These are phyloP conservation scores for Penaeus chinensis DNA, from an alignment of 1,140 invertebrate genomes.

Conservation along the genomic window DNA sequence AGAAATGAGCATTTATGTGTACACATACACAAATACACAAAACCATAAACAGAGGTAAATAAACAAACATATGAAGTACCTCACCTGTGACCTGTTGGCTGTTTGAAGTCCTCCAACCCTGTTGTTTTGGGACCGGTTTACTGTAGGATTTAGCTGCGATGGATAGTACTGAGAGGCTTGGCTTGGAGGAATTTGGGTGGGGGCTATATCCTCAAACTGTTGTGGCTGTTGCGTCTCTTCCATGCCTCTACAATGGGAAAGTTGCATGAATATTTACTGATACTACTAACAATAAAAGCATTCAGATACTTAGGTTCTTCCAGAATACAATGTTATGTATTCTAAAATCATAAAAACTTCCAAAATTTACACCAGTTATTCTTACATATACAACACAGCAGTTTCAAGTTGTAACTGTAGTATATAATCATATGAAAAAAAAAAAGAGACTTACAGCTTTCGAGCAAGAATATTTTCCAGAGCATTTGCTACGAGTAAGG, in stretches of 20 bases:
- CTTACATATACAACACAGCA: no score
- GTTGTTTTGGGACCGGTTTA: neutral
- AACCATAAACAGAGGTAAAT: no score
- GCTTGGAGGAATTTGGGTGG: constrained; percentile 9
- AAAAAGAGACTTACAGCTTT: constrained; percentile 25
- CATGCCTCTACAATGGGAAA: neutral
- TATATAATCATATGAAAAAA: neutral
- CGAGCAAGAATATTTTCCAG: constrained; percentile 35
- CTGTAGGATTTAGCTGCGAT: neutral
- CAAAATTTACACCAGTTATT: no score
- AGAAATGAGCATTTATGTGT: no score
- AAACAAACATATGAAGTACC: no score
- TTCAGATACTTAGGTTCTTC: no score
- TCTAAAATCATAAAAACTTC: no score
- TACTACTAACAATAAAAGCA: no score
- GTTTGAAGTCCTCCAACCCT: neutral
- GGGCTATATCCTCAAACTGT: neutral
- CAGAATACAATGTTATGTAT: no score
- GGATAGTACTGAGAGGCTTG: constrained; percentile 35
- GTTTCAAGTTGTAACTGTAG: no score
- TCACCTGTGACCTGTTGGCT: neutral
- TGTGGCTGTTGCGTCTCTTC: constrained; percentile 26
- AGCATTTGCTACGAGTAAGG: constrained; percentile 32
- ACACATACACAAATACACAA: no score
- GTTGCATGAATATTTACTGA: no score